Conservation (phyloP, 2,888 invertebrate species). For the Yponomeuta evonymella region DNA sequence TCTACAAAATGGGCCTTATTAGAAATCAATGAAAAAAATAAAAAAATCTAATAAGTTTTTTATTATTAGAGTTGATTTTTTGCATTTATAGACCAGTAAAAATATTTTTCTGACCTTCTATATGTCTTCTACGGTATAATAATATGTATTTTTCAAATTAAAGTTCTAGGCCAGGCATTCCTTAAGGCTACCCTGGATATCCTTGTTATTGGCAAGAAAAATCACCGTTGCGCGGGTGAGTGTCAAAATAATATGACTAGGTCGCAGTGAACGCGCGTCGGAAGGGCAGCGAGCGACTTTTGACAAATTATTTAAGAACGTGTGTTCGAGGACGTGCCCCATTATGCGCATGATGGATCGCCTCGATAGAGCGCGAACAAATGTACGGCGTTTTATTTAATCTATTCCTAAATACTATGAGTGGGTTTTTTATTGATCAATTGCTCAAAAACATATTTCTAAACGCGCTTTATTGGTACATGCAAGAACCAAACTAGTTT, state of each 20-base stretch:
- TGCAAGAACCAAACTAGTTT: neutral
- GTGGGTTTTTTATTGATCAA: conserved; percentile 31
- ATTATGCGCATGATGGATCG: conserved; percentile 70
- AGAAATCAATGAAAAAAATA: no score
- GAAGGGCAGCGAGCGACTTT: conserved; percentile 53
- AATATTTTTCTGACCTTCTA: no score
- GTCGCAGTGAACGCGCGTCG: conserved; percentile 38
- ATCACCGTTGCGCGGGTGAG: conserved; percentile 32
- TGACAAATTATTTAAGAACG: conserved; percentile 76
- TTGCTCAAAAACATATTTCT: conserved; percentile 21
- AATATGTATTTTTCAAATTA: no score
- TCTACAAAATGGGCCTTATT: no score
- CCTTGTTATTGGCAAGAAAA: conserved; percentile 27
- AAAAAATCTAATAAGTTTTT: no score
- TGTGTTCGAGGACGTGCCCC: conserved; percentile 64
- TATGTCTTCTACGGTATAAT: no score
- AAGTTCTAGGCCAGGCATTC: no score
- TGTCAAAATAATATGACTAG: conserved; percentile 49
- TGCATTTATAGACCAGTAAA: no score
- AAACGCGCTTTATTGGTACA: neutral
- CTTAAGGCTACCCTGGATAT: neutral
- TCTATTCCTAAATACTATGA: conserved; percentile 36
- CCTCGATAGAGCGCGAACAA: conserved; percentile 53
- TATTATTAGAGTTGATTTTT: no score
- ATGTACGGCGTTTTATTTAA: conserved; percentile 44